Percentiles rank a stretch among this genome's conserved stretches.
These are phyloP conservation scores for Sphenodon punctatus DNA, from an alignment of 2,797 vertebrate genomes.

Conservation along the genomic window DNA sequence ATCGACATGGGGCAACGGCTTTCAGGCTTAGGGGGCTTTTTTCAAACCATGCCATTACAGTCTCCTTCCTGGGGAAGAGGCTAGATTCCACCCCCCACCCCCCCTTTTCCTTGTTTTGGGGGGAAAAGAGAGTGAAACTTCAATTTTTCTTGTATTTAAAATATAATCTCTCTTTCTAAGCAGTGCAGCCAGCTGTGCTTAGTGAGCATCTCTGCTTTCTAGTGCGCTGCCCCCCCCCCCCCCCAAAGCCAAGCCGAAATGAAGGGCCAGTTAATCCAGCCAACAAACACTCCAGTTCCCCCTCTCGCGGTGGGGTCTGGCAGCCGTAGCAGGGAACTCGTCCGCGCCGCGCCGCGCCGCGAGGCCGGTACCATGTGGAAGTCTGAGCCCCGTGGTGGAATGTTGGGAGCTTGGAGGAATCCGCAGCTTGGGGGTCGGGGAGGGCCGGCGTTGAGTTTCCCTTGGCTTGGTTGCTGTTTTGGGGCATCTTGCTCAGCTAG, in stretches of 20 bases:
- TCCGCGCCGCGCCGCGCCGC: constrained; percentile 8
- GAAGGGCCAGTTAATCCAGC: constrained; percentile 1
- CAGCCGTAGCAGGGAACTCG: constrained; percentile 2
- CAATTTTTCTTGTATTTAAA: too few species aligned
- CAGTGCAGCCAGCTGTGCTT: constrained; percentile 6
- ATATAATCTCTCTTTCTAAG: constrained; percentile 5
- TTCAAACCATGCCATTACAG: not conserved
- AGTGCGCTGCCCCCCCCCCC: too few species aligned
- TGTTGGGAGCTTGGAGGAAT: not conserved
- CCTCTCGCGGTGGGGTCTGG: not conserved
- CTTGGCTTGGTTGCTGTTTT: not conserved
- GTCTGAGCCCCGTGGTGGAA: constrained; percentile 5
- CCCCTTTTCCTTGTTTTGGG: not conserved
- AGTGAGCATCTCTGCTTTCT: not conserved
- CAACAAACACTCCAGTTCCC: not conserved
- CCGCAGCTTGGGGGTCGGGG: not conserved
- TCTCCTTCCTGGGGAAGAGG: not conserved
- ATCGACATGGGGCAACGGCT: not conserved
- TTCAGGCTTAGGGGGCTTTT: not conserved
- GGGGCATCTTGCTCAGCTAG: fast-evolving
- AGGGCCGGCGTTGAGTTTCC: constrained; percentile 1
- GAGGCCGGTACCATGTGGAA: constrained; percentile 23
- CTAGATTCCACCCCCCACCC: not conserved
- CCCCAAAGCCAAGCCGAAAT: too few species aligned
- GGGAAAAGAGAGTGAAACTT: too few species aligned